Evolutionary conservation across 1,140 invertebrate genomes (phyloP), one percentile per base, ranked within the genome.

Genomic region (Venturia canescens): DNA sequence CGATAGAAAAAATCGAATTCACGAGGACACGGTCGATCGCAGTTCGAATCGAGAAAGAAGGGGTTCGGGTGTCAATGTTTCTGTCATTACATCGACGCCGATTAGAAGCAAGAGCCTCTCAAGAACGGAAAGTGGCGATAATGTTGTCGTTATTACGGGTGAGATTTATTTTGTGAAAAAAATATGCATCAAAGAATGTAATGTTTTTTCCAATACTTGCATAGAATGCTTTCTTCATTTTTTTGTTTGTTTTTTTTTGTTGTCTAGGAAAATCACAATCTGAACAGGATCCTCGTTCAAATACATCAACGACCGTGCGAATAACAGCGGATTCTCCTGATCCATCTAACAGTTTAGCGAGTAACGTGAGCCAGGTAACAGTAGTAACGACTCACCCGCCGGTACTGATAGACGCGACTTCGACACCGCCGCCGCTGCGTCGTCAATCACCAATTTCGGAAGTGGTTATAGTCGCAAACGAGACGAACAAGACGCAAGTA

Each of bases 361-460:
- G 93, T 70, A 95, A 94, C 80, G 93, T 95, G 50, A 96, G 94
- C 81, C 95, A 95, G 84, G 95, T 97, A 26, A 97, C 96, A 1
- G 96, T 97, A 4, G 96, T 96, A 69, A 96, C 95, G 31, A 94
- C 93, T 3, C 96, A 97, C 92, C 96, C 96, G 66, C 96, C 96
- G 7, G 94, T 96, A 3, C 92, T 97, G 15, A 93, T 94, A 57
- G 94, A 95, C 78, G 90, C 89, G 1, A 80, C 90, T 0, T 85
- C 91, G 13, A 85, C 90, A 15, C 90, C 89, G 60, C 90, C 90
- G 31, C 86, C 89, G 18, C 89, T 89, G 0, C 86, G 85, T 31
- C 86, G 71, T 80, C 88, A 84, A 75, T 89, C 87, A 70, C 89
- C 88, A 76, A 94, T 88, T 0, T 92, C 90, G 50, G 95, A 97